Conservation (phyloP, 92 coral and sea anemone species). For the Plumapathes pennacea region DNA sequence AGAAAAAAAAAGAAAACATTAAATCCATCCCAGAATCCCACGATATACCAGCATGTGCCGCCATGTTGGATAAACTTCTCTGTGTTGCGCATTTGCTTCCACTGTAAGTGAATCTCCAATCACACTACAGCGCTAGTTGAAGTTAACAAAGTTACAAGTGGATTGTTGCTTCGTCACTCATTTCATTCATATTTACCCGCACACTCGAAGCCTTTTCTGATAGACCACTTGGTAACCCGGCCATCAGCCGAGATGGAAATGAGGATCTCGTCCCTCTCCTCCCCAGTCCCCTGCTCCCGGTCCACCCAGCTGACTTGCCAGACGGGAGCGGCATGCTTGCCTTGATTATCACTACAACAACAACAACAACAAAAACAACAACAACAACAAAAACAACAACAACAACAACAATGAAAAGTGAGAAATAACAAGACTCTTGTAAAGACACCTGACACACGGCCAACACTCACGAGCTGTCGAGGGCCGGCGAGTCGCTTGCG, state of each 20-base stretch:
- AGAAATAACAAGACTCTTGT: neutral
- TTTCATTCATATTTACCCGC: conserved; percentile 95
- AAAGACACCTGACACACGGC: neutral
- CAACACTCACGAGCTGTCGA: conserved; percentile 86
- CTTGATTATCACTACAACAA: conserved; percentile 79
- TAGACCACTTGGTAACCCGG: conserved; percentile 98
- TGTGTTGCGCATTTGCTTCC: too few species aligned
- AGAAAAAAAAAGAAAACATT: neutral
- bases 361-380: neutral
- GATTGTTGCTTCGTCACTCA: too few species aligned
- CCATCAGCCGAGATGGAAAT: conserved; percentile 99
- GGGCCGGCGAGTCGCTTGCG: conserved; percentile 71
- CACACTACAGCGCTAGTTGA: too few species aligned
- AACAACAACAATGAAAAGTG: neutral
- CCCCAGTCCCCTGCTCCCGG: conserved; percentile 91
- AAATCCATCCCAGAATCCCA: too few species aligned
- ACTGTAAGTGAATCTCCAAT: too few species aligned
- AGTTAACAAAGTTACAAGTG: too few species aligned
- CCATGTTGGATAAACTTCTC: too few species aligned
- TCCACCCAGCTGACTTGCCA: conserved; percentile 98
- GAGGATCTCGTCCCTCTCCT: conserved; percentile 92
- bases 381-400: neutral
- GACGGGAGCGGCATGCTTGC: conserved; percentile 96
- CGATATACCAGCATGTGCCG: too few species aligned
- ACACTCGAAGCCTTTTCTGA: conserved; percentile 94